Percentiles rank a stretch among this genome's conserved stretches.
These are phyloP conservation scores for Menidia beryllina DNA, from an alignment of 2,113 vertebrate species.

Conservation along the genomic window DNA sequence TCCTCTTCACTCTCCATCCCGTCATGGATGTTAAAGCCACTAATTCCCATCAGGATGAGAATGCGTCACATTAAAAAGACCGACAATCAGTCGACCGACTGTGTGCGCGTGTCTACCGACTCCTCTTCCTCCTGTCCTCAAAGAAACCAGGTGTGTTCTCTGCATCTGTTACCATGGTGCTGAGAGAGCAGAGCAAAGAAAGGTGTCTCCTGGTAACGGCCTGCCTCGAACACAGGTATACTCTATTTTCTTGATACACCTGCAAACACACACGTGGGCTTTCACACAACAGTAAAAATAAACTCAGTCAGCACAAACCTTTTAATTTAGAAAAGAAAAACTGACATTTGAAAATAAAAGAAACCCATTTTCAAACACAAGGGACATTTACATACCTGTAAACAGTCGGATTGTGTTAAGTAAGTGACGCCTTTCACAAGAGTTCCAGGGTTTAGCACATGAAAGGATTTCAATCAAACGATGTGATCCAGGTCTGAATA, in stretches of 20 bases:
- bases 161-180: slow-evolving; percentile 51
- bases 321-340: slow-evolving; percentile 33
- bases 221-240: background rate
- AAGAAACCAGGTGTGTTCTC: slow-evolving; percentile 35
- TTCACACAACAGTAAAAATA: background rate
- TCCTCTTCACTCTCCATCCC: slow-evolving; percentile 13
- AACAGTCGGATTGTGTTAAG: slow-evolving; percentile 22
- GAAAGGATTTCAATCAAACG: background rate
- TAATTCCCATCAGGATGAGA: slow-evolving; percentile 46
- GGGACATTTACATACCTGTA: slow-evolving; percentile 35
- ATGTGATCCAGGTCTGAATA: slow-evolving; percentile 21
- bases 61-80: background rate
- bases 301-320: slow-evolving; percentile 25
- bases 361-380: slow-evolving; percentile 12
- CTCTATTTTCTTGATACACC: slow-evolving; percentile 3
- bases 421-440: background rate
- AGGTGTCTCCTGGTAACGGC: slow-evolving; percentile 1
- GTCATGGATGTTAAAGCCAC: slow-evolving; percentile 41
- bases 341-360: slow-evolving; percentile 14
- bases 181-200: background rate
- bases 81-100: background rate
- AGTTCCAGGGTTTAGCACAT: background rate
- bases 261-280: slow-evolving; percentile 5
- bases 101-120: no score
- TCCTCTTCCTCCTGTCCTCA: background rate